Percentiles rank a stretch among this genome's conserved stretches.
These are phyloP conservation scores for Hipparchia semele DNA, from an alignment of 2,888 invertebrate genomes.

Conservation along the genomic window DNA sequence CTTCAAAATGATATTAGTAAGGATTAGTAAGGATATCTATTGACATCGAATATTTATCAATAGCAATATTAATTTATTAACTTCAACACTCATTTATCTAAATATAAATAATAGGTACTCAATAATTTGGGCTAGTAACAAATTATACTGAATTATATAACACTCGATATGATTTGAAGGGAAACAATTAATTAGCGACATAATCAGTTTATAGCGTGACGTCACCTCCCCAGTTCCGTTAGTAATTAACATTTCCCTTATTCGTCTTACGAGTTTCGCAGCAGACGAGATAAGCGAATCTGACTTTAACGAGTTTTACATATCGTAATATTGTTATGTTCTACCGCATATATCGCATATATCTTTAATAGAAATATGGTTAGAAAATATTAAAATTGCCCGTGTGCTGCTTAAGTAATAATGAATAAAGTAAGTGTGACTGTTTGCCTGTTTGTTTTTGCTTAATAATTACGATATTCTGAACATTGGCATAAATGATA, in stretches of 20 bases:
- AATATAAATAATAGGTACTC: too few species aligned
- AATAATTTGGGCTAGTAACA: background rate
- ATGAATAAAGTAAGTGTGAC: too few species aligned
- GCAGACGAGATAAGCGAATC: constrained; percentile 62
- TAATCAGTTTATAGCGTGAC: constrained; percentile 51
- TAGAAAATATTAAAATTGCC: background rate
- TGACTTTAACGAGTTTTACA: constrained; percentile 64
- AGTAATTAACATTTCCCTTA: constrained; percentile 67
- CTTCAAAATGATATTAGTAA: too few species aligned
- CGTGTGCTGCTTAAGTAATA: too few species aligned
- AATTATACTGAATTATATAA: constrained; percentile 13
- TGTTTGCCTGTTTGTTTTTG: too few species aligned
- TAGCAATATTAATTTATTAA: background rate
- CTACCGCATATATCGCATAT: background rate
- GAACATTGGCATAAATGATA: too few species aligned
- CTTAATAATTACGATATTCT: too few species aligned
- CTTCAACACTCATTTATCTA: background rate
- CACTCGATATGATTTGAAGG: constrained; percentile 27
- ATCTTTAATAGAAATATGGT: constrained; percentile 4
- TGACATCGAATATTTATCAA: too few species aligned
- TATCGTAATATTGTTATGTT: constrained; percentile 39
- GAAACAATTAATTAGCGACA: constrained; percentile 48
- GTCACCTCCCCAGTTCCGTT: constrained; percentile 55
- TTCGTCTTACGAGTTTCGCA: constrained; percentile 37
- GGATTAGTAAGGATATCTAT: too few species aligned